Conservation (phyloP, 2,797 vertebrate species). For the Garrulus glandarius region DNA sequence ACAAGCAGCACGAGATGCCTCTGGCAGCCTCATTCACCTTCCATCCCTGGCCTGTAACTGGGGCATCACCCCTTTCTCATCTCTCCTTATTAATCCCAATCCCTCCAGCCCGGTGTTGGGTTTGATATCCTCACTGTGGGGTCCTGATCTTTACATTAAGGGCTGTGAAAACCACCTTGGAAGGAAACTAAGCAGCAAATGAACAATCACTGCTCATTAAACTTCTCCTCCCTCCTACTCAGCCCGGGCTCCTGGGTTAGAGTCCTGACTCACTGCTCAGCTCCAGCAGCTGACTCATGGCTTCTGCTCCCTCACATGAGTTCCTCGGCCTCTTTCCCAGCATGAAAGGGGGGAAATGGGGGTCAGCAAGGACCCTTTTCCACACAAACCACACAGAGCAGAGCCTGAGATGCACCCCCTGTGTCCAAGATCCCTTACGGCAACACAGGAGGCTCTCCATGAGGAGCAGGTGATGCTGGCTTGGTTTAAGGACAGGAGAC, state of each 20-base stretch:
- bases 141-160: not conserved
- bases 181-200: not conserved
- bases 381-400: rapidly evolving
- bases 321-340: not conserved
- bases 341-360: not conserved
- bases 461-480: not conserved
- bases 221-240: constrained; percentile 44
- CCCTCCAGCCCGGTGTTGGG: not conserved
- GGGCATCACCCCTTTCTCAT: not conserved
- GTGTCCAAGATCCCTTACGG: not conserved
- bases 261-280: constrained; percentile 15
- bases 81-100: not conserved
- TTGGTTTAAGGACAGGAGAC: not conserved
- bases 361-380: not conserved
- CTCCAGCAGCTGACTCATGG: constrained; percentile 35
- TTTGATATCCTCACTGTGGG: not conserved
- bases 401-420: not conserved
- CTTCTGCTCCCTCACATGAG: not conserved
- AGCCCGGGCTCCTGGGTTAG: constrained; percentile 11
- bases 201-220: constrained; percentile 29
- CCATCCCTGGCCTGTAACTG: not conserved
- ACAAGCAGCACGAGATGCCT: not conserved
- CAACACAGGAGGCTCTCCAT: rapidly evolving
- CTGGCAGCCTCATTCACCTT: not conserved
- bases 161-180: not conserved